Evolutionary conservation across 1,140 invertebrate species (phyloP).

Genomic region (Drosophila arawakana): DNA sequence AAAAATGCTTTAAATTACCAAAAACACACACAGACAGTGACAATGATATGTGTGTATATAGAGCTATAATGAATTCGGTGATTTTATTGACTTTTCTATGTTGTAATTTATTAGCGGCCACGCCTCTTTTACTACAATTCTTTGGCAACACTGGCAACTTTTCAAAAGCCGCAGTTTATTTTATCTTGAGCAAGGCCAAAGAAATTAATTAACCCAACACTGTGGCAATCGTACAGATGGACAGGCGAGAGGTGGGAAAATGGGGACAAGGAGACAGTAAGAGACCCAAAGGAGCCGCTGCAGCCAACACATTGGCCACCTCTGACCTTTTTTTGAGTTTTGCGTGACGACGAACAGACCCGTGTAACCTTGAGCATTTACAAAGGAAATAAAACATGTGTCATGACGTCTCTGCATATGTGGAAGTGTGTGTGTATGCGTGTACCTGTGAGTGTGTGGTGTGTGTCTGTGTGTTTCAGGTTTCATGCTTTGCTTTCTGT

Average conservation of each 20-base stretch:
- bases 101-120: slow-evolving; percentile 76
- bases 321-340: slow-evolving; percentile 60
- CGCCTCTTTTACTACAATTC: slow-evolving; percentile 42
- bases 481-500: slow-evolving; percentile 5
- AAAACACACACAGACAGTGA: slow-evolving; percentile 27
- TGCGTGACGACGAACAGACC: slow-evolving; percentile 21
- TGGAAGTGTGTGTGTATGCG: not conserved
- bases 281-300: slow-evolving; percentile 32
- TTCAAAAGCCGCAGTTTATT: slow-evolving; percentile 35
- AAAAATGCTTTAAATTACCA: slow-evolving; percentile 69
- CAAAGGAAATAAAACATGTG: slow-evolving; percentile 63
- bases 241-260: not conserved
- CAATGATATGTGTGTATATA: not conserved
- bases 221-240: slow-evolving; percentile 27
- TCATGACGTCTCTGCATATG: slow-evolving; percentile 38
- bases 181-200: slow-evolving; percentile 44
- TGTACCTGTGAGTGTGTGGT: not conserved
- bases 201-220: slow-evolving; percentile 68
- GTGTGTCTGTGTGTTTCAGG: not conserved
- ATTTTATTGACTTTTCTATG: slow-evolving; percentile 79
- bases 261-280: not conserved
- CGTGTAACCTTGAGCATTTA: slow-evolving; percentile 39
- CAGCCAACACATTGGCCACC: slow-evolving; percentile 33
- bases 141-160: slow-evolving; percentile 50
- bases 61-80: slow-evolving; percentile 73